Base-by-base conservation (phyloP, 2,888 invertebrate species). In the Physocephala rufipes region DNA sequence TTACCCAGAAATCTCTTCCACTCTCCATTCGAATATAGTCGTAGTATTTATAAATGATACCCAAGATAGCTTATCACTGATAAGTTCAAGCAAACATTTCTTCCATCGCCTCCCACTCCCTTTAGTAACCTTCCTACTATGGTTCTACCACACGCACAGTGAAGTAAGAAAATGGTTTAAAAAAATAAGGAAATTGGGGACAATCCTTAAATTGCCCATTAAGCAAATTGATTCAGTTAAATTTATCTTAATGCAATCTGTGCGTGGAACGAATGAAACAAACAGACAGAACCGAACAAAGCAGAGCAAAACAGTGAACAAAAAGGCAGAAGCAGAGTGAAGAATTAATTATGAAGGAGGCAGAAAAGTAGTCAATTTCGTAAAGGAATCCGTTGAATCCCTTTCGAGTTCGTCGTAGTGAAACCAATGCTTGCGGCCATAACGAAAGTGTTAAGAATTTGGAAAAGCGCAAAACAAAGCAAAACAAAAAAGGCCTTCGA, bases 211-310 rank as follows among this genome's bases (percentile, higher is more conserved):
- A 84, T 84, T 84, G 82, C 82, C 82, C 81, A 82, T 82, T 82
- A 84, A 84, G 82, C 83, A 83, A 82, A 82, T 82, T 82, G 82
- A 82, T 84, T 82, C 83, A 82, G 82, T 82, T 81, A 81, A 83
- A 82, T 82, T 84, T 84, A 82, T 82, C 84, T 82, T 82, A 83
- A 84, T 83, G 82, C 81, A 82, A 84, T 82, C 84, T 82, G 71
- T 70, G 71, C 65, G 49, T 59, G 58, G 51, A 67, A 59, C 62
- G 51, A 62, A 62, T 61, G 68, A 49, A 51, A 61, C 61, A 55
- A 66, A 51, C n/a, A 28, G 62, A 21, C 30, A 43, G 43, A 24
- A 12, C 16, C 3, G 16, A 58, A 53, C 3, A 53, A 53, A 21
- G 9, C n/a, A 12, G 2, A 12, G n/a, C n/a, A 53, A 53, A n/a